Base-by-base conservation (phyloP, 2,888 invertebrate genomes). In the Philhelius pedissequus region DNA sequence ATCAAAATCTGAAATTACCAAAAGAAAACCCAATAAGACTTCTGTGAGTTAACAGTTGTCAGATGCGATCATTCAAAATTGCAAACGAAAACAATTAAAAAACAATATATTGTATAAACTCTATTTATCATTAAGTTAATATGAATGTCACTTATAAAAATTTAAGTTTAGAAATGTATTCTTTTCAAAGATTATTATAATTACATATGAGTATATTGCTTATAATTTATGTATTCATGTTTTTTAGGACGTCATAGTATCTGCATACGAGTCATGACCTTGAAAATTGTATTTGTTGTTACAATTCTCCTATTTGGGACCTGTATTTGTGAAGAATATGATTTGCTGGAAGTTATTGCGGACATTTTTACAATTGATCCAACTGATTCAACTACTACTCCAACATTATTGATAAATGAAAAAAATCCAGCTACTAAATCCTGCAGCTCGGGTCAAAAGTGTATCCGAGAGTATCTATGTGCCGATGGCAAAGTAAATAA, bases 391-490 rank as follows among this genome's bases (percentile, higher is more conserved):
- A 25, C 18, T 15, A 62, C 27, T 4, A 0, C 43, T 13, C 13
- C 62, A 5, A 11, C 30, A 27, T 1, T 11, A n/a, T 22, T 18
- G 3, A 11, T 3, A 13, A 43, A 27, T 7, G 27, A 27, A 13
- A 15, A 27, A 25, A 25, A 40, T 0, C 1, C 27, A 6, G 11
- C 60, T 11, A 9, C 1, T 15, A 18, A 15, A 43, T n/a, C 27
- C 3, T 91, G 91, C 69, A 88, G 88, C 1, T 5, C 78, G 7
- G 89, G 90, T 0, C 96, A 96, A 27, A 94, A 94, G 60, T 97
- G 97, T 88, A 96, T 97, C 0, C 94, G 94, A 0, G 95, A 95
- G 88, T 96, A 95, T 89, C 92, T 95, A 9, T 97, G 97, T 88
- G 92, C 93, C 38, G 94, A 94, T 86, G 93, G 93, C 35, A 93